phyloP scores from a whole-genome alignment of 2,888 invertebrate genomes.

The Sinotaia quadrata region DNA sequence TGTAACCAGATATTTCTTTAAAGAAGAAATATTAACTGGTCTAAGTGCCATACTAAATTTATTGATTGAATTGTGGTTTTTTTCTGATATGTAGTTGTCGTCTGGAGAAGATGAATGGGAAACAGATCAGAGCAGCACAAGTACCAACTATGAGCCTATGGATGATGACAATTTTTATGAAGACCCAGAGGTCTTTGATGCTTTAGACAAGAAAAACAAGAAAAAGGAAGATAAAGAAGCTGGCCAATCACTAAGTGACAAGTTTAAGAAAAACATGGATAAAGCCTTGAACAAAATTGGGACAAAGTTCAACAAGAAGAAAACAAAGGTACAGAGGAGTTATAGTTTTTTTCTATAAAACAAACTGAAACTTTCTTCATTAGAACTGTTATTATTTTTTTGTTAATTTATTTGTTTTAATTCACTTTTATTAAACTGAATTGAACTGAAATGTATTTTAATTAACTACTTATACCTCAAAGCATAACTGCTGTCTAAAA shows the following conservation, averaged over 20 bases:
- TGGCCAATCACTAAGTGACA: conserved; percentile 31
- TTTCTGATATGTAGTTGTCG: conserved; percentile 5
- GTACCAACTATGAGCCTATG: conserved; percentile 32
- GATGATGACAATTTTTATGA: conserved; percentile 40
- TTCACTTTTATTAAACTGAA: too few relatives aligned
- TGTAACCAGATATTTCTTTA: too few relatives aligned
- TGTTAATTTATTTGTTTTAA: too few relatives aligned
- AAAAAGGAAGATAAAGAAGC: conserved; percentile 32
- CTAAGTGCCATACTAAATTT: too few relatives aligned
- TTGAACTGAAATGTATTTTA: too few relatives aligned
- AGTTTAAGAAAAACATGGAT: conserved; percentile 37
- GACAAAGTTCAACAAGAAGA: conserved; percentile 32
- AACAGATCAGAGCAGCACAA: conserved; percentile 35
- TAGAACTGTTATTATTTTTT: too few relatives aligned
- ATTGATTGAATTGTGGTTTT: not conserved
- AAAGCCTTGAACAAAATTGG: conserved; percentile 36
- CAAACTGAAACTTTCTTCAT: too few relatives aligned
- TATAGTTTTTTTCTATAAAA: too few relatives aligned
- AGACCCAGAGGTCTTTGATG: conserved; percentile 31
- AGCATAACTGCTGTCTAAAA: not conserved
- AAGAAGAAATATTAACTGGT: too few relatives aligned
- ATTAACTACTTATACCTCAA: too few relatives aligned
- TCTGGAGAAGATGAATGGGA: conserved; percentile 36
- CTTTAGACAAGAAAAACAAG: conserved; percentile 4
- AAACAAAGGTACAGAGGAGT: conserved; percentile 33